Evolutionary conservation across 2,797 vertebrate species (phyloP).

Genomic region (Orientallactaga sibirica): DNA sequence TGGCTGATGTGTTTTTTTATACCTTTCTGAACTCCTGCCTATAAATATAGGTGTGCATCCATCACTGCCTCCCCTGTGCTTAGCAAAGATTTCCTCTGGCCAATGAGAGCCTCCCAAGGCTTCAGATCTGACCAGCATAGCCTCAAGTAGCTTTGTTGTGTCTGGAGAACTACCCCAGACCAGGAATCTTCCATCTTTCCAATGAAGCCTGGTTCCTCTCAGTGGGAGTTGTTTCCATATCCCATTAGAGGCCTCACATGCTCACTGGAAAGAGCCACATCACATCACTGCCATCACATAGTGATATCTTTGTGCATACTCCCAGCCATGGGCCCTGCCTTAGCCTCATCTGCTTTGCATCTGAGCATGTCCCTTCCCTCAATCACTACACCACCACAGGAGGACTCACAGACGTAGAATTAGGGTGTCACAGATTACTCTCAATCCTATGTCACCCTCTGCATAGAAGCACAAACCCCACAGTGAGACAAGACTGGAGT

Average conservation of each 20-base stretch:
- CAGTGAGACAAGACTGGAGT: background rate
- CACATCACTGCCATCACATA: background rate
- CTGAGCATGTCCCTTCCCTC: background rate
- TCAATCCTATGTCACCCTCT: background rate
- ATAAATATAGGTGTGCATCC: background rate
- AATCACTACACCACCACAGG: background rate
- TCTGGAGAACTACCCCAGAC: background rate
- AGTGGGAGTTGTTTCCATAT: background rate
- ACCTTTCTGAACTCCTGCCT: background rate
- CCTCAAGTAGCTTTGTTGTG: background rate
- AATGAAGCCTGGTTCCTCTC: background rate
- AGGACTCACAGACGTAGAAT: no score
- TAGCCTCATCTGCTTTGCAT: background rate
- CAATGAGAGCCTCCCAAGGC: background rate
- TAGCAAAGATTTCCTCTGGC: background rate
- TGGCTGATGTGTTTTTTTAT: background rate
- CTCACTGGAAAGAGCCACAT: background rate
- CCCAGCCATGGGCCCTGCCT: background rate
- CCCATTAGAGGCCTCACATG: background rate
- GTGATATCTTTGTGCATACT: background rate
- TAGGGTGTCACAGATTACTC: background rate
- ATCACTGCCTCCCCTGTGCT: background rate
- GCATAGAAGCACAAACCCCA: no score
- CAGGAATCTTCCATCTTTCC: background rate
- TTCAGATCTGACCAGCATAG: background rate